A percentile compares a stretch with the other conserved stretches of the same genome.
Conservation (phyloP, 1,140 invertebrate genomes). For the Nephotettix cincticeps region DNA sequence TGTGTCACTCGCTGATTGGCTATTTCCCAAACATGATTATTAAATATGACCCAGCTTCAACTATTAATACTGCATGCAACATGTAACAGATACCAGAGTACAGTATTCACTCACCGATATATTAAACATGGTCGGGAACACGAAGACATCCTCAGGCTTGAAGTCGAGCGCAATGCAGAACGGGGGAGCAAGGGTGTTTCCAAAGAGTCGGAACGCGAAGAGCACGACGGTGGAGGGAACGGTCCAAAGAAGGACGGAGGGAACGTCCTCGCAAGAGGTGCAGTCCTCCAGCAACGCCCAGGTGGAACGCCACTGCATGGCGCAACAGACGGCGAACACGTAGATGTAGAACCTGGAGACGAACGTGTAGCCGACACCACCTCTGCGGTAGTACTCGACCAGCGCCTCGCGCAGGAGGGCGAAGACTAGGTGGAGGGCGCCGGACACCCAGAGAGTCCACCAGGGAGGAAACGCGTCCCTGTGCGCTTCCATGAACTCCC, state of each 20-base stretch:
- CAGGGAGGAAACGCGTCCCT: slow-evolving; percentile 49
- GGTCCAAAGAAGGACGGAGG: slow-evolving; percentile 40
- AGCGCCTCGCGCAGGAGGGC: slow-evolving; percentile 30
- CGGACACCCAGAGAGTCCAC: slow-evolving; percentile 20
- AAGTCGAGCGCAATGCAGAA: slow-evolving; percentile 56
- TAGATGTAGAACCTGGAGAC: slow-evolving; percentile 52
- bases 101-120: slow-evolving; percentile 32
- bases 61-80: too few relatives aligned
- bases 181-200: slow-evolving; percentile 60
- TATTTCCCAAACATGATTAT: too few relatives aligned
- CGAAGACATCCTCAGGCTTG: slow-evolving; percentile 54
- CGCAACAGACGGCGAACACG: slow-evolving; percentile 55
- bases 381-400: slow-evolving; percentile 13
- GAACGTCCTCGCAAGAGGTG: slow-evolving; percentile 42
- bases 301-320: slow-evolving; percentile 62
- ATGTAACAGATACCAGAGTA: too few relatives aligned
- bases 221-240: slow-evolving; percentile 41
- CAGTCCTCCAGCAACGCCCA: slow-evolving; percentile 55
- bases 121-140: slow-evolving; percentile 61
- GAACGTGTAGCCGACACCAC: slow-evolving; percentile 19
- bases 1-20: too few relatives aligned
- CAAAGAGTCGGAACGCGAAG: slow-evolving; percentile 50
- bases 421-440: slow-evolving; percentile 28
- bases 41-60: too few relatives aligned
- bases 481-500: slow-evolving; percentile 72